A percentile compares a stretch with the other conserved stretches of the same genome.
These are phyloP conservation scores for Macrophya annulata DNA, from an alignment of 2,888 invertebrate genomes.

Conservation along the genomic window DNA sequence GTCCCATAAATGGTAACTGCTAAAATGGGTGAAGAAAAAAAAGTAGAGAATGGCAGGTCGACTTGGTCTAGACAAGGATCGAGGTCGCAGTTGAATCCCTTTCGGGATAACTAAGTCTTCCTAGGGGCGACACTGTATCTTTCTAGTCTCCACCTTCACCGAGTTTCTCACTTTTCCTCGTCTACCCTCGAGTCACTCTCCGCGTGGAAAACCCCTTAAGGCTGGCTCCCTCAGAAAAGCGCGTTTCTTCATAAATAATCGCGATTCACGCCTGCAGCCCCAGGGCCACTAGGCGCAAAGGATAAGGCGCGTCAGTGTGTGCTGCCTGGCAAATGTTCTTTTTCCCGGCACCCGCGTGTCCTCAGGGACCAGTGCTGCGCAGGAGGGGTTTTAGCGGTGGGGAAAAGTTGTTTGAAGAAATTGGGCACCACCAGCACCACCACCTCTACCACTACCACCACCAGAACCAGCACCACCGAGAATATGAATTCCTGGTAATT, in stretches of 20 bases:
- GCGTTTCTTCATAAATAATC: constrained; percentile 63
- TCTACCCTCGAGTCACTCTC: constrained; percentile 46
- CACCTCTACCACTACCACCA: not conserved
- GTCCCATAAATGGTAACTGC: not conserved
- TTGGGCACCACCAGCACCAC: not conserved
- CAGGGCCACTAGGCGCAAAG: constrained; percentile 19
- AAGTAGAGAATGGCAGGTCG: constrained; percentile 61
- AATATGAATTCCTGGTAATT: constrained; percentile 57
- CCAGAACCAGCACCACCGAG: not conserved
- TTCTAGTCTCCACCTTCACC: constrained; percentile 58
- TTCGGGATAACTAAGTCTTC: constrained; percentile 69
- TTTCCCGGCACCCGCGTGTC: constrained; percentile 34
- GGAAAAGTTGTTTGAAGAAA: constrained; percentile 53
- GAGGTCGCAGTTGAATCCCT: constrained; percentile 62
- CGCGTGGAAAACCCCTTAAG: constrained; percentile 41
- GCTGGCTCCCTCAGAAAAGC: constrained; percentile 27
- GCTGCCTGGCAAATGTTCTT: constrained; percentile 36
- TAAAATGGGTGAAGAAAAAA: constrained; percentile 57
- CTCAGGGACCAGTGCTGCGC: constrained; percentile 29
- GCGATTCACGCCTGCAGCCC: constrained; percentile 58
- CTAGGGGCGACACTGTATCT: constrained; percentile 45
- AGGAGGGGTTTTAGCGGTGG: constrained; percentile 28
- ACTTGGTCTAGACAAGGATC: constrained; percentile 46
- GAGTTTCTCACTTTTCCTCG: constrained; percentile 6
- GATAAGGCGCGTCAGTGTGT: constrained; percentile 37